Base-by-base conservation (phyloP, 2,113 vertebrate genomes). In the Bathybates hornii region DNA sequence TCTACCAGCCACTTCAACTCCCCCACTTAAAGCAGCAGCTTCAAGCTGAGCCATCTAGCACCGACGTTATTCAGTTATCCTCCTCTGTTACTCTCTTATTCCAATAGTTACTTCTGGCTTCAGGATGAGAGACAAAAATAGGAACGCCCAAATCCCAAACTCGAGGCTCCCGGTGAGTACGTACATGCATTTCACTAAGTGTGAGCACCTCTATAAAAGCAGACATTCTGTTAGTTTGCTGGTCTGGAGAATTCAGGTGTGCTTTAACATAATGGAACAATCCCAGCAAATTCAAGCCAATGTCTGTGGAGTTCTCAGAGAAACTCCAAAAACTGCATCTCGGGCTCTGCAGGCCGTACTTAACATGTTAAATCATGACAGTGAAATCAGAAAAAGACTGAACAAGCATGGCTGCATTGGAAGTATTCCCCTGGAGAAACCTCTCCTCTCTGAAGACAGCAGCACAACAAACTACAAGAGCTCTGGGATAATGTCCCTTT, bases 1-100 rank as follows among this genome's bases (percentile, higher is more conserved):
- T 66, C 32, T 66, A 17, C 61, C 61, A 66, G 10, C 0, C 10
- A 0, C 32, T 0, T 38, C 2, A 38, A 24, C 36, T 1, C n/a
- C 36, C 29, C 63, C 7, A 68, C 36, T 41, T 0, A 24, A 68
- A 41, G 36, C 63, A 73, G 2, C 38, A 45, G 36, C 68, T 45
- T 24, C 21, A 45, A 43, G 12, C 38, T 4, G 12, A 71, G 13
- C 14, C 24, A 73, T 7, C 29, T 63, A 34, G 32, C 59, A 7
- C 3, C 2, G 1, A 41, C 10, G 8, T 0, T 45, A 73, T 6
- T 1, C 59, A 63, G 17, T n/a, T 11, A 63, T 16, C 2, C 66
- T 61, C 66, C 66, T 73, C 21, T 6, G 41, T 45, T 76, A 29
- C 14, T 4, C 36, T 71, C 41, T 76, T 16, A 48, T 4, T 43